phyloP scores from a whole-genome alignment of 2,888 invertebrate genomes.

The Sarcophaga rosellei region DNA sequence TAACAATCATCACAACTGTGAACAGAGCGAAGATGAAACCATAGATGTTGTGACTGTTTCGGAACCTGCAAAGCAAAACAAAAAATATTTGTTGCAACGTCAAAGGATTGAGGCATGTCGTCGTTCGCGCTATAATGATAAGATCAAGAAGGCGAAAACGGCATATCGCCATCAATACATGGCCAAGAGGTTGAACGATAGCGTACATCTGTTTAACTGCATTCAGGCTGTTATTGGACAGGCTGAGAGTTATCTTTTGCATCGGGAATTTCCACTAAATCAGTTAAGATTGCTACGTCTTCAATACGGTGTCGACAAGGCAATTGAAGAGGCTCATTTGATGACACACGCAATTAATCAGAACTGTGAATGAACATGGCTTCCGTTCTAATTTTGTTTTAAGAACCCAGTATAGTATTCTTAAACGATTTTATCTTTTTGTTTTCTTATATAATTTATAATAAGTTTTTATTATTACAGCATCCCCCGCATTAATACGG shows the following conservation, averaged over 20 bases:
- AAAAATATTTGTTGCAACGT: conserved; percentile 8
- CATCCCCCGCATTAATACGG: no score
- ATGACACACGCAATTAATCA: no score
- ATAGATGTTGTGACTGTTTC: conserved; percentile 37
- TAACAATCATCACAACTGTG: neutral
- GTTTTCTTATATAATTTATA: no score
- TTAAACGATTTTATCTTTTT: no score
- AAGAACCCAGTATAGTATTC: no score
- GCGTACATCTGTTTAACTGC: conserved; percentile 70
- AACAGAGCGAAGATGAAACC: neutral
- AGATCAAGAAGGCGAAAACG: conserved; percentile 77
- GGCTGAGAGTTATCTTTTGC: conserved; percentile 73
- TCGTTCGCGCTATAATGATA: conserved; percentile 76
- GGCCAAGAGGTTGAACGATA: conserved; percentile 73
- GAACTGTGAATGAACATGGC: no score
- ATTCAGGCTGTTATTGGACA: conserved; percentile 74
- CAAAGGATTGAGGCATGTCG: conserved; percentile 76
- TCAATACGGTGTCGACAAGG: conserved; percentile 20
- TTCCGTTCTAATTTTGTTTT: no score
- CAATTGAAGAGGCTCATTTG: neutral
- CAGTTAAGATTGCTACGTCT: conserved; percentile 32
- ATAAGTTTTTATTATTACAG: no score
- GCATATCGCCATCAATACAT: conserved; percentile 76
- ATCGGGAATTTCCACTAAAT: conserved; percentile 69
- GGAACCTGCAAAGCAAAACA: neutral